Base-by-base conservation (phyloP, 2,113 vertebrate species). In the Xenopus borealis region DNA sequence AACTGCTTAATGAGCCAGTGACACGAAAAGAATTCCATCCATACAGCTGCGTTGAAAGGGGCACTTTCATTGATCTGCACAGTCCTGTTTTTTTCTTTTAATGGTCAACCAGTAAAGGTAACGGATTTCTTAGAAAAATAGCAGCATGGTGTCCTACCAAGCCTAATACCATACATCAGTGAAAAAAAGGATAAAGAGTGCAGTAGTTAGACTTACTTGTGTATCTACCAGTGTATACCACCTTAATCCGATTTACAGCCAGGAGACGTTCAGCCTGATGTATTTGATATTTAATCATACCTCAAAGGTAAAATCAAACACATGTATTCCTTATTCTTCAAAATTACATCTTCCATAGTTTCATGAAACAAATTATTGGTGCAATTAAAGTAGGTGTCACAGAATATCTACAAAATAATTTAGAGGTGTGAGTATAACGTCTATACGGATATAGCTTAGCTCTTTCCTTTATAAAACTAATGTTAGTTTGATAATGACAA, bases 1-100 rank as follows among this genome's bases (percentile, higher is more conserved):
- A 88, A 88, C 89, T 92, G 89, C 92, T 93, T 92, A 93, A 92
- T 88, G 87, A 90, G 86, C 85, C 89, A 87, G 88, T 90, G 89
- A 92, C 88, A 92, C 79, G 80, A 86, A 85, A 90, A 92, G 89
- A 92, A 92, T 92, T 89, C 89, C 86, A 90, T 86, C 86, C 86
- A n/a, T 40, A 84, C 86, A 85, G 88, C 89, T 87, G 83, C 85
- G 86, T 89, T 90, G 88, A 92, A 92, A 89, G 90, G 85, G 88
- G 85, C 88, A 86, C 86, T 91, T 92, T 90, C 90, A 92, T 92
- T 90, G 92, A 93, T 93, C 90, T 87, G 82, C 85, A 80, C 83
- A 83, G 82, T 83, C 79, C 86, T 88, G 88, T 86, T 91, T 90
- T 50, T 50, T 50, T 50, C 10, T 50, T 13, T 40, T 93, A 89